Evolutionary conservation across 2,888 invertebrate genomes (phyloP).

Genomic region (Amphipoea oculea): DNA sequence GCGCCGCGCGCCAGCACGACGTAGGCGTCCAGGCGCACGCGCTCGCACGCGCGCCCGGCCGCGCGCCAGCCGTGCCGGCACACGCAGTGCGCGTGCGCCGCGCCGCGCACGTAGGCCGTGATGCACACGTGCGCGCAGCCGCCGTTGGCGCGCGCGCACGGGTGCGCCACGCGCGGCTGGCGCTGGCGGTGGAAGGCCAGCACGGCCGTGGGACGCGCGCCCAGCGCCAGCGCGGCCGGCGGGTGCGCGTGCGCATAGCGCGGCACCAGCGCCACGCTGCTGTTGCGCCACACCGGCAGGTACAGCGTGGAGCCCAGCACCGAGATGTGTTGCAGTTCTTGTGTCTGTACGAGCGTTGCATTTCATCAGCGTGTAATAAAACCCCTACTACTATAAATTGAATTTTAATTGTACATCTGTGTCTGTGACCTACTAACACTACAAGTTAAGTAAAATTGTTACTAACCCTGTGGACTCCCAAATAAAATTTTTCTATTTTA

Average conservation of each 20-base stretch:
- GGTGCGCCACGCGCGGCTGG: constrained; percentile 50
- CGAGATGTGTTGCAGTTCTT: constrained; percentile 93
- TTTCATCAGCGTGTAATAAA: not conserved
- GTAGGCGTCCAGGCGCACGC: constrained; percentile 91
- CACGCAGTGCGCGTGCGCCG: constrained; percentile 91
- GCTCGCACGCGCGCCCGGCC: constrained; percentile 34
- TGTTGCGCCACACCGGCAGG: constrained; percentile 93
- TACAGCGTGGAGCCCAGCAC: constrained; percentile 94
- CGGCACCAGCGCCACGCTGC: constrained; percentile 91
- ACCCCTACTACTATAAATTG: not conserved
- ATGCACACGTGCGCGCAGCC: constrained; percentile 95
- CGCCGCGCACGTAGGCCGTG: constrained; percentile 87
- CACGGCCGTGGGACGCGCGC: constrained; percentile 90
- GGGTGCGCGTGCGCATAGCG: constrained; percentile 68
- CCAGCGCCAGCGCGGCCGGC: constrained; percentile 92
- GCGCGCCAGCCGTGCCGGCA: constrained; percentile 93
- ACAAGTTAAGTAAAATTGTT: too few species aligned
- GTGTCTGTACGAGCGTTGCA: constrained; percentile 84
- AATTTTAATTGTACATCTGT: too few species aligned
- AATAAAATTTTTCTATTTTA: too few species aligned
- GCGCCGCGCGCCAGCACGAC: constrained; percentile 87
- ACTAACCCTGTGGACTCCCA: too few species aligned
- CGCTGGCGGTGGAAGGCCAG: constrained; percentile 57
- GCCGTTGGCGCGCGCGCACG: constrained; percentile 92
- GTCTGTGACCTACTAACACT: too few species aligned